Percentiles rank a stretch among this genome's conserved stretches.
Evolutionary conservation across 2,113 vertebrate genomes (phyloP).

Genomic region (Ceyx cyanopectus): DNA sequence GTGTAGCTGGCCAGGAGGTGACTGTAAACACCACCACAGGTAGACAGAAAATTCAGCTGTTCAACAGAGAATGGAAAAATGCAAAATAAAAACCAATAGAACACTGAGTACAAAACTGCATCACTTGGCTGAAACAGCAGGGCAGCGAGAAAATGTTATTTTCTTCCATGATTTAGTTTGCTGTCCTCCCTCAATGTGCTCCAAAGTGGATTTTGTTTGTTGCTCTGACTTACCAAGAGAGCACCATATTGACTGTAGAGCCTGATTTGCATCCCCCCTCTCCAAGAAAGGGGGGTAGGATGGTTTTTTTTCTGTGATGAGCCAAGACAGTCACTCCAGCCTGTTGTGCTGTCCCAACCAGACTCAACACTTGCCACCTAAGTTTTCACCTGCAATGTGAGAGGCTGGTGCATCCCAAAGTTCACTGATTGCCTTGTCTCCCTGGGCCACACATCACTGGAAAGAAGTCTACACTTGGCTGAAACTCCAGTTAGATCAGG

Average conservation of each 20-base stretch:
- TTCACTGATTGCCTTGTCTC: not conserved
- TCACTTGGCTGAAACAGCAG: not conserved
- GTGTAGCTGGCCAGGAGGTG: not conserved
- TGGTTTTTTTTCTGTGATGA: not conserved
- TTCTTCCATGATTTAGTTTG: not conserved
- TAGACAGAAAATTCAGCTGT: not conserved
- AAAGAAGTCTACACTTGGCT: not conserved
- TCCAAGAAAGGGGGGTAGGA: not conserved
- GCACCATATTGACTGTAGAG: not conserved
- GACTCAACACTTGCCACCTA: not conserved
- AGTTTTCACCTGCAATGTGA: not conserved
- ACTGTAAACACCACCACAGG: not conserved
- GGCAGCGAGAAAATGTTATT: not conserved
- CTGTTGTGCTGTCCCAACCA: not conserved
- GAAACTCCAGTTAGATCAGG: not conserved
- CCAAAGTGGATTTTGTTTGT: not conserved
- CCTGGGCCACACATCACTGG: not conserved
- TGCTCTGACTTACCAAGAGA: not conserved
- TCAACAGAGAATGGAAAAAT: not conserved
- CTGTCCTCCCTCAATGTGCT: not conserved
- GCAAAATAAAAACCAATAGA: not conserved
- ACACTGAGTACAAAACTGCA: not conserved
- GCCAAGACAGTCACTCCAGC: not conserved
- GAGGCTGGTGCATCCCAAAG: not conserved
- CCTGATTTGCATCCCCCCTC: not conserved